phyloP scores from a whole-genome alignment of 2,113 vertebrate species.

The Synodontis membranacea region DNA sequence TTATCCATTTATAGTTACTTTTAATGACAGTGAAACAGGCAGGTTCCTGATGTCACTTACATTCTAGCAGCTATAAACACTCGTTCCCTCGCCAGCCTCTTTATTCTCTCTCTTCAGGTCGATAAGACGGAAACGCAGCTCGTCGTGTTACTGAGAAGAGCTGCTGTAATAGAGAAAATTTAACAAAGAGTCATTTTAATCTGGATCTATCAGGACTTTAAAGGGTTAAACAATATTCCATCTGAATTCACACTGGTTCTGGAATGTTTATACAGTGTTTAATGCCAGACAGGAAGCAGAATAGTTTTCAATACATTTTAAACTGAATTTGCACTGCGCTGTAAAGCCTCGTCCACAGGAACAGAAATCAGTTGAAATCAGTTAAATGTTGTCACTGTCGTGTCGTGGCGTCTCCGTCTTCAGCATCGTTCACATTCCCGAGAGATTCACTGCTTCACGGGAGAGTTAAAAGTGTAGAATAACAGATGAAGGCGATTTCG shows the following conservation, averaged over 20 bases:
- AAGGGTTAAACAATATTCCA: background rate
- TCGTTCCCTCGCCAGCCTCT: background rate
- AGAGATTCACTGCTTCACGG: slow-evolving; percentile 52
- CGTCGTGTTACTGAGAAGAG: background rate
- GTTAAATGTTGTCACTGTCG: background rate
- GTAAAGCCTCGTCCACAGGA: background rate
- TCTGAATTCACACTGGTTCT: background rate
- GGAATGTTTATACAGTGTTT: background rate
- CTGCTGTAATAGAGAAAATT: background rate
- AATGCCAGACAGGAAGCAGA: background rate
- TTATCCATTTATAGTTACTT: background rate
- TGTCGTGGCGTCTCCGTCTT: background rate
- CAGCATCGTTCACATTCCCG: slow-evolving; percentile 41
- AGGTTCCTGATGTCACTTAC: background rate
- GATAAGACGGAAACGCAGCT: background rate
- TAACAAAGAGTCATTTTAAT: background rate
- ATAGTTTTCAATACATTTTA: background rate
- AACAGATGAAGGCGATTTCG: slow-evolving; percentile 54
- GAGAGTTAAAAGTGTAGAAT: slow-evolving; percentile 63
- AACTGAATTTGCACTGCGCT: background rate
- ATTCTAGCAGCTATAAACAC: background rate
- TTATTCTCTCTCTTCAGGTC: background rate
- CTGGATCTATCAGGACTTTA: background rate
- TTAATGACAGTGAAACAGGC: background rate
- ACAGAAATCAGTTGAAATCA: background rate